Evolutionary conservation across 2,113 vertebrate species (phyloP).

Genomic region (Crotalus viridis): DNA sequence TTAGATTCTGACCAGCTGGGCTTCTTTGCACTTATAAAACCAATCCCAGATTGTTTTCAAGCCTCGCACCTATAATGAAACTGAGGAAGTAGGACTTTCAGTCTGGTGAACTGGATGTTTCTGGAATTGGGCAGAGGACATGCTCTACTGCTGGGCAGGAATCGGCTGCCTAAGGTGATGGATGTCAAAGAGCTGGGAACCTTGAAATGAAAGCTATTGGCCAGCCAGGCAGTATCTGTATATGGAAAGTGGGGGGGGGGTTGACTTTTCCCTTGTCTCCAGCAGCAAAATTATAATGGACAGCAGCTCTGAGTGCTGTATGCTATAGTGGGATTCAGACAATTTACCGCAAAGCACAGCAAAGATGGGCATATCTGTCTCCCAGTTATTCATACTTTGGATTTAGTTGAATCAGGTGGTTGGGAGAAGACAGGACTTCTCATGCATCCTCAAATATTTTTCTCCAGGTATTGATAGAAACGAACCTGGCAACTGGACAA

Average conservation of each 20-base stretch:
- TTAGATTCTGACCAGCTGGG: not conserved
- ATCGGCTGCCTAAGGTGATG: not conserved
- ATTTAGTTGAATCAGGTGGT: not conserved
- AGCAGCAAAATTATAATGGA: not conserved
- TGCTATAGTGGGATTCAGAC: not conserved
- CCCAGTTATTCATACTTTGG: not conserved
- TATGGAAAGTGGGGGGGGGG: not conserved
- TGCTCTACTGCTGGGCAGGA: not conserved
- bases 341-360: not conserved
- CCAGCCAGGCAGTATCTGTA: not conserved
- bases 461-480: not conserved
- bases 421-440: not conserved
- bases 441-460: not conserved
- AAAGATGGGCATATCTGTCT: not conserved
- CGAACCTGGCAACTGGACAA: not conserved
- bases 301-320: not conserved
- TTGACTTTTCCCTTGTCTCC: not conserved
- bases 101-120: not conserved
- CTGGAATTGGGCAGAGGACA: not conserved
- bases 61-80: not conserved
- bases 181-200: not conserved
- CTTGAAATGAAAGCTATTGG: not conserved
- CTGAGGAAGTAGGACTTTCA: not conserved
- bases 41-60: not conserved
- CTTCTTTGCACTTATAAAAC: not conserved